Evolutionary conservation across 2,797 vertebrate species (phyloP), one percentile per base, ranked within the genome.

Genomic region (Apodemus agrarius): DNA sequence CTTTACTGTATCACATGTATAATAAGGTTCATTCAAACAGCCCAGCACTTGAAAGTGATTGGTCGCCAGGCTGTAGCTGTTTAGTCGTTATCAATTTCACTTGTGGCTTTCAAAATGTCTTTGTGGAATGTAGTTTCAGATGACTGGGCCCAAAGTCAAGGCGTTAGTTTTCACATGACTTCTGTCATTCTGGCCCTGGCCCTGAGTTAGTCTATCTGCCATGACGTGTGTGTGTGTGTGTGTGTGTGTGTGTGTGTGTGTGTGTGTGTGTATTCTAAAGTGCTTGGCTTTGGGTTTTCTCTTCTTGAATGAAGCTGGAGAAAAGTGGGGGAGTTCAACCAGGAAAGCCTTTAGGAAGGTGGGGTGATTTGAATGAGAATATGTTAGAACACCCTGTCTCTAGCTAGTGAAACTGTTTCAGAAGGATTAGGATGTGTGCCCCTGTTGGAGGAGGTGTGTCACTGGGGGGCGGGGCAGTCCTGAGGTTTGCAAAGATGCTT

Each of bases 101-200:
- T 67, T 76, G 14, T 65, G n/a, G 34, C 46, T 97, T 96, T 96
- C 69, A 74, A 89, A 86, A 87, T 93, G 31, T 74, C 81, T 43
- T 43, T 75, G 43, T 84, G 52, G 94, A 87, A 52, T 76, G 8
- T 43, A 75, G 19, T 88, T 87, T 89, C 76, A 63, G 40, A 34
- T 90, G 72, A 29, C 78, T 90, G 19, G 89, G 29, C 49, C 40
- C 29, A 34, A 43, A 34, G 59, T 54, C 22, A 76, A 61, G 13
- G 0, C 46, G 6, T 76, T 54, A 26, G 24, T 37, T 26, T 40
- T 61, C n/a, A 21, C 5, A 31, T 82, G 83, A 79, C 22, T 11
- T n/a, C 37, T 72, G 3, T 17, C 29, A 5, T 80, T 89, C 67
- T 93, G 83, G 79, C 59, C n/a, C 67, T 93, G 83, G 79, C 59